Evolutionary conservation across 1,140 invertebrate species (phyloP), one percentile per base, ranked within the genome.

Genomic region (Drosophila ananassae): DNA sequence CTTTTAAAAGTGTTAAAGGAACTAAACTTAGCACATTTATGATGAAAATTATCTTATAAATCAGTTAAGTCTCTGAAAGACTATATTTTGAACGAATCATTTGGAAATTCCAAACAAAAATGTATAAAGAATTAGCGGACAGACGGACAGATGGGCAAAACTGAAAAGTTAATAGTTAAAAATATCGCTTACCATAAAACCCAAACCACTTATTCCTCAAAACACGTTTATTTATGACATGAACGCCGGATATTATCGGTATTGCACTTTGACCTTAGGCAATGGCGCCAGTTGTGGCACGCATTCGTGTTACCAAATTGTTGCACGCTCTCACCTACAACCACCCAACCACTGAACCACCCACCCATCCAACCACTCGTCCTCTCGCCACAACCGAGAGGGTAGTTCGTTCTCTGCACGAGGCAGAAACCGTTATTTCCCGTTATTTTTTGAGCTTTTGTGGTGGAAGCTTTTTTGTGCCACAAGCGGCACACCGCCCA

Each of bases 231-330:
- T 71, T 71, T 71, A 69, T 69, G 66, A 69, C 63, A 69, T 50
- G 66, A 50, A 50, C 25, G 44, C 50, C 44, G 44, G 30, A 12
- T 55, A n/a, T 32, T 57, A 51, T 48, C 48, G 52, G 34, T 67
- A 54, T 32, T 77, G 73, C 73, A 77, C 73, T 77, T 60, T 77
- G 73, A 77, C 73, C 73, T 77, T 77, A 68, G 52, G 37, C 73
- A 68, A 60, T 55, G 73, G 63, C 74, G 62, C 62, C 73, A 68
- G 32, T 55, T 67, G 63, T 59, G 73, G 32, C 63, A 69, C 57
- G 57, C 44, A 56, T 54, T 47, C 51, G 25, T 24, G 47, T 28
- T 22, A 41, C 32, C 48, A 48, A 69, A 68, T 69, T 77, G 73
- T 76, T 77, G 73, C 73, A 76, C 55, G 73, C 13, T 37, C 34